These are phyloP conservation scores for Sorex maritimensis DNA, from an alignment of 2,797 vertebrate species.

Conservation along the genomic window DNA sequence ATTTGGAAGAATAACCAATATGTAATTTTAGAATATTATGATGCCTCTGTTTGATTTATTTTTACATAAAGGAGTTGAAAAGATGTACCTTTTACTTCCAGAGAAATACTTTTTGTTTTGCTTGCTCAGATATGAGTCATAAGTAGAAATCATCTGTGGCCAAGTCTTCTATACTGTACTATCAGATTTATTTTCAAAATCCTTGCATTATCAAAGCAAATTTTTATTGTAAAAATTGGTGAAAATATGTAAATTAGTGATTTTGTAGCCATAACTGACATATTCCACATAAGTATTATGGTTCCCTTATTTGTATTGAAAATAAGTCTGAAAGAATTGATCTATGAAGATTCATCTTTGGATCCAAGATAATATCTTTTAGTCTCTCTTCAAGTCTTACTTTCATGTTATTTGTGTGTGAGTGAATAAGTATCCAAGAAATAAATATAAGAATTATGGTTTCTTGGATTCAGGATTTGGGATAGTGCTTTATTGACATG, in stretches of 20 bases:
- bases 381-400: not conserved
- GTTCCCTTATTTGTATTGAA: constrained; percentile 47
- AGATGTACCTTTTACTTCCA: not conserved
- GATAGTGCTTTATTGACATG: constrained; percentile 24
- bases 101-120: constrained; percentile 35
- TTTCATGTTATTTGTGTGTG: constrained; percentile 19
- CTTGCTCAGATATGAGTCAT: constrained; percentile 27
- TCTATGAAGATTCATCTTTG: constrained; percentile 45
- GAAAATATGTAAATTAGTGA: constrained; percentile 16
- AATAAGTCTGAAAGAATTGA: constrained; percentile 47
- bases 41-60: constrained; percentile 7
- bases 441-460: not conserved
- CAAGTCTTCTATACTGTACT: constrained; percentile 10
- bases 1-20: constrained; percentile 69
- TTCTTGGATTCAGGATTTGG: not conserved
- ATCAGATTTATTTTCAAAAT: constrained; percentile 48
- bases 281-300: not conserved
- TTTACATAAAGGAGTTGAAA: constrained; percentile 29
- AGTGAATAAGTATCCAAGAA: not conserved
- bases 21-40: constrained; percentile 67
- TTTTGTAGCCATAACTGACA: constrained; percentile 3
- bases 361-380: constrained; percentile 47
- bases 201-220: constrained; percentile 1
- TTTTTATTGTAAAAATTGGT: not conserved
- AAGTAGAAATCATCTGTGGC: not conserved